Evolutionary conservation across 2,888 invertebrate species (phyloP).

Genomic region (Hypsopygia costalis): DNA sequence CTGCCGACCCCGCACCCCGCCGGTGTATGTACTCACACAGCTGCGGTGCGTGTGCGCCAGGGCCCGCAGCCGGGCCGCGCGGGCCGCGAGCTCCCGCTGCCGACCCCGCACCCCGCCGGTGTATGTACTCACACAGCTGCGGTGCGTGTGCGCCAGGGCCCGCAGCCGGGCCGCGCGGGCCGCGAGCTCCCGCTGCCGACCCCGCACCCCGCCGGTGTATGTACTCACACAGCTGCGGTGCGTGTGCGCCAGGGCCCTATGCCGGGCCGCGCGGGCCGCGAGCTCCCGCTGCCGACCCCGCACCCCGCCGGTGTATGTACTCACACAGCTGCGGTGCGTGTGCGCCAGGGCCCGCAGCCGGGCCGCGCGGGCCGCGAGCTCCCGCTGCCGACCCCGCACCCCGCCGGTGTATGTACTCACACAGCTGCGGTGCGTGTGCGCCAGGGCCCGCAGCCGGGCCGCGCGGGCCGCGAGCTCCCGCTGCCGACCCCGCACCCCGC

Average conservation of each 20-base stretch:
- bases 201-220: conserved; percentile 77
- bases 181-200: conserved; percentile 82
- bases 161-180: conserved; percentile 83
- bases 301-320: conserved; percentile 80
- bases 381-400: too few relatives aligned
- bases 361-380: conserved; percentile 85
- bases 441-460: conserved; percentile 67
- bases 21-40: conserved; percentile 50
- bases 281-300: conserved; percentile 81
- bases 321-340: conserved; percentile 81
- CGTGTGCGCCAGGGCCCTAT: conserved; percentile 75
- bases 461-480: conserved; percentile 71
- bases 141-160: conserved; percentile 80
- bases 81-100: conserved; percentile 76
- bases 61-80: conserved; percentile 63
- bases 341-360: conserved; percentile 78
- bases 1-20: too few relatives aligned
- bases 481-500: too few relatives aligned
- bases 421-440: conserved; percentile 70
- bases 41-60: conserved; percentile 71
- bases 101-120: conserved; percentile 80
- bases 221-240: conserved; percentile 81
- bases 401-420: too few relatives aligned
- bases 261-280: conserved; percentile 85
- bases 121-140: conserved; percentile 75